phyloP scores from a whole-genome alignment of 2,113 vertebrate genomes.

The Paratilapia polleni region DNA sequence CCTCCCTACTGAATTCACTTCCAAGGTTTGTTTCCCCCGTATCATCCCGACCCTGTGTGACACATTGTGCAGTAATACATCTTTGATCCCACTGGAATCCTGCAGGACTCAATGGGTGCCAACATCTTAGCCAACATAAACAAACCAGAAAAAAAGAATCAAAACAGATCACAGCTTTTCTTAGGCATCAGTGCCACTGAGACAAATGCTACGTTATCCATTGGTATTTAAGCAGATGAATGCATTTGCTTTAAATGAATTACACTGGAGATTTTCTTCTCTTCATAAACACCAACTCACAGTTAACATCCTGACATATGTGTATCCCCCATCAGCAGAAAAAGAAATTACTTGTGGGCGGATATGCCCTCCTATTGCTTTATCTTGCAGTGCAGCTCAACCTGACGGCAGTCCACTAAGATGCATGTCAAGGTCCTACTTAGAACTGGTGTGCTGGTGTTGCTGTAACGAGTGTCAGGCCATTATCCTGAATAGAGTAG shows the following conservation, averaged over 20 bases:
- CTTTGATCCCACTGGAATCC: background rate
- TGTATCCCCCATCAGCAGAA: conserved; percentile 31
- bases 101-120: background rate
- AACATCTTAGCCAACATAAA: background rate
- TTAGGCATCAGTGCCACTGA: background rate
- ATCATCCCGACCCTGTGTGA: background rate
- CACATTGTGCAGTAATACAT: background rate
- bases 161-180: background rate
- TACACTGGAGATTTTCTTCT: background rate
- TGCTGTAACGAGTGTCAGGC: conserved; percentile 16
- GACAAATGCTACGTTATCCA: background rate
- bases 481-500: conserved; percentile 35
- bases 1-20: background rate
- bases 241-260: background rate
- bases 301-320: background rate
- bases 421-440: conserved; percentile 3
- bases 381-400: conserved; percentile 26
- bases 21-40: background rate
- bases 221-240: background rate
- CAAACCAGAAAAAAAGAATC: background rate
- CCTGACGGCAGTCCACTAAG: background rate
- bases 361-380: background rate
- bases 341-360: conserved; percentile 27
- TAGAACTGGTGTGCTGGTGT: conserved; percentile 8
- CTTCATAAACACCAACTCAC: background rate